Evolutionary conservation across 2,888 invertebrate genomes (phyloP).

Genomic region (Tachystola acroxantha): DNA sequence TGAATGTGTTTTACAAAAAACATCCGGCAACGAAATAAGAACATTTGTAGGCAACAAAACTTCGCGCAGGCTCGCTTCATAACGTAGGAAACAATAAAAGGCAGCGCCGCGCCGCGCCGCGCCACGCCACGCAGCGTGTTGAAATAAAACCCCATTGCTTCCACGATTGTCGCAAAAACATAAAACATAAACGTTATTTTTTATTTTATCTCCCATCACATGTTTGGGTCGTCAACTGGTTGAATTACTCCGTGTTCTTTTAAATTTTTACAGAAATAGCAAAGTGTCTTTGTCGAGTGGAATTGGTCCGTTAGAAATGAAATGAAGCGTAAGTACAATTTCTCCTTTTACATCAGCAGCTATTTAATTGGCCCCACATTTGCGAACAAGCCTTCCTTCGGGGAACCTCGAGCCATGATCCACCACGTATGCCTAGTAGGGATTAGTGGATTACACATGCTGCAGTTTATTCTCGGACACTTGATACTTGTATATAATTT

Average conservation of each 20-base stretch:
- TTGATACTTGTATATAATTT: too few species aligned
- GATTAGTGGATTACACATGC: too few species aligned
- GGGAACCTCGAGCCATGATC: too few species aligned
- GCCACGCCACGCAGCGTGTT: conserved; percentile 16
- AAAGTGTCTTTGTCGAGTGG: conserved; percentile 6
- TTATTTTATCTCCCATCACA: conserved; percentile 8
- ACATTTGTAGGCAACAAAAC: conserved; percentile 20
- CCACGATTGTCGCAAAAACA: conserved; percentile 11
- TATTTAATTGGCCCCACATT: too few species aligned
- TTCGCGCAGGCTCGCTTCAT: conserved; percentile 17
- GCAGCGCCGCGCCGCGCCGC: conserved; percentile 5
- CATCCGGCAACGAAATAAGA: conserved; percentile 14
- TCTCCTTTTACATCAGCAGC: too few species aligned
- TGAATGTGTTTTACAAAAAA: conserved; percentile 14
- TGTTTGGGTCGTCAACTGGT: conserved; percentile 3
- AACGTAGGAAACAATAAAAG: conserved; percentile 21
- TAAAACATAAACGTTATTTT: conserved; percentile 14
- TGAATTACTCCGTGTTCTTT: conserved; percentile 4
- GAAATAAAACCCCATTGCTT: conserved; percentile 24
- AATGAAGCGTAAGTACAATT: too few species aligned
- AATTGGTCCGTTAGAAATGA: neutral
- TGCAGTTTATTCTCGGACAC: too few species aligned
- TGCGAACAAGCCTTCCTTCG: too few species aligned
- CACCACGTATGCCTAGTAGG: too few species aligned
- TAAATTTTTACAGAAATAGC: conserved; percentile 9